Evolutionary conservation across 2,888 invertebrate species (phyloP), one percentile per base, ranked within the genome.

Genomic region (Cremastinae sp.): DNA sequence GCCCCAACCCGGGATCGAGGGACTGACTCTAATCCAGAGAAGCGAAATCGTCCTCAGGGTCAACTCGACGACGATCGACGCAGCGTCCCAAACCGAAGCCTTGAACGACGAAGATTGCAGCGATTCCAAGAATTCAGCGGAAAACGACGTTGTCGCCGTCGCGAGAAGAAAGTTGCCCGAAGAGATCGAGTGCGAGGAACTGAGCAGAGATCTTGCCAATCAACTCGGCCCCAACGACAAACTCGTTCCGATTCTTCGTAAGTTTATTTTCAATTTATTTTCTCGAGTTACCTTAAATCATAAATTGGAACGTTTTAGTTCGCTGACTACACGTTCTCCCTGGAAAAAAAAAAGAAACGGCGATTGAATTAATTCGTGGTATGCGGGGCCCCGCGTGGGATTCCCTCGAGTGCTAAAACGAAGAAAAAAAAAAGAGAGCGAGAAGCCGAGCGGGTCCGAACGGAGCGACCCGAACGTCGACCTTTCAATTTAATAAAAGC

Each of bases 101-200:
- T 70, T 85, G 20, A 90, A 90, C 43, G 86, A 90, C 78, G 78
- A 78, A 74, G 84, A 74, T 9, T 59, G 81, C 45, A 47, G 8
- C 34, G 71, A 69, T 0, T 7, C 86, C 85, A 22, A 87, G 87
- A 79, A 36, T 20, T 62, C 79, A 53, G n/a, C 8, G 1, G 64
- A 69, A 8, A 54, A 66, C 9, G 81, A 81, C 36, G 59, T 77
- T 0, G 90, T 92, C 49, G 88, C 92, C 16, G 89, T 90, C 43
- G 91, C 91, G 0, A 91, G 94, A 77, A 92, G 92, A 83, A 93
- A 93, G 81, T 90, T 93, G 51, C 92, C 93, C 80, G 95, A 96
- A 87, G 96, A 96, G 89, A 92, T 95, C 81, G 95, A 95, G 83
- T 96, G 95, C 90, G 96, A 96, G 85, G 92, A 93, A 83, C 91